Evolutionary conservation across 1,140 invertebrate genomes (phyloP).

Genomic region (Aphelenchoides fujianensis): DNA sequence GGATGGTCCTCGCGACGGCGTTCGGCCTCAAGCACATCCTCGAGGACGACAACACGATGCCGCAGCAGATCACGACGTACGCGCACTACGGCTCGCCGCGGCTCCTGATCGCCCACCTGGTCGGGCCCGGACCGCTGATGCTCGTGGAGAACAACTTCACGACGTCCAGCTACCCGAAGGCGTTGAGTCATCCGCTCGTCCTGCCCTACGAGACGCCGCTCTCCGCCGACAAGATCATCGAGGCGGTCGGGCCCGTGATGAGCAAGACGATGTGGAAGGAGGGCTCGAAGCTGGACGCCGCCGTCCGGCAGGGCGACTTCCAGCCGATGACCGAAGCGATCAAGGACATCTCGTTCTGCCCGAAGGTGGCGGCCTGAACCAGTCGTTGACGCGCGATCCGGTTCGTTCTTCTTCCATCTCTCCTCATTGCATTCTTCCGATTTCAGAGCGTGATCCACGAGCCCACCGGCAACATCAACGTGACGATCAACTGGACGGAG

Average conservation of each 20-base stretch:
- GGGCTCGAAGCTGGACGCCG: not conserved
- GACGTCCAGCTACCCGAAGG: constrained; percentile 13
- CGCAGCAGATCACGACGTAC: not conserved
- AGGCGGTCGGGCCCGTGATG: not conserved
- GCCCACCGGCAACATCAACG: not conserved
- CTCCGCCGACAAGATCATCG: not conserved
- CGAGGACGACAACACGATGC: not conserved
- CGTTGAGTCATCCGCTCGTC: constrained; percentile 22
- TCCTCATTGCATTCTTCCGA: no score
- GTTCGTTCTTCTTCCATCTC: no score
- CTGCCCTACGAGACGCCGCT: constrained; percentile 19
- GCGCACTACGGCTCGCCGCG: not conserved
- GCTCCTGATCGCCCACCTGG: constrained; percentile 31
- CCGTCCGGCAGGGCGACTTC: not conserved
- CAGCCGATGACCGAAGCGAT: not conserved
- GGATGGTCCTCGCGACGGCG: not conserved
- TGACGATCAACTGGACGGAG: not conserved
- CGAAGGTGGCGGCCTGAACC: no score
- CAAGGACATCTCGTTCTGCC: not conserved
- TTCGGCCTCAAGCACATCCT: not conserved
- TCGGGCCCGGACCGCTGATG: constrained; percentile 11
- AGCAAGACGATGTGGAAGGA: not conserved
- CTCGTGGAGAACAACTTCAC: constrained; percentile 26
- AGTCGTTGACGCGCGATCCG: no score
- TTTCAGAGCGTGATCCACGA: not conserved